A percentile compares a stretch with the other conserved stretches of the same genome.
These are phyloP conservation scores for Pantala flavescens DNA, from an alignment of 1,140 invertebrate genomes.

Conservation along the genomic window DNA sequence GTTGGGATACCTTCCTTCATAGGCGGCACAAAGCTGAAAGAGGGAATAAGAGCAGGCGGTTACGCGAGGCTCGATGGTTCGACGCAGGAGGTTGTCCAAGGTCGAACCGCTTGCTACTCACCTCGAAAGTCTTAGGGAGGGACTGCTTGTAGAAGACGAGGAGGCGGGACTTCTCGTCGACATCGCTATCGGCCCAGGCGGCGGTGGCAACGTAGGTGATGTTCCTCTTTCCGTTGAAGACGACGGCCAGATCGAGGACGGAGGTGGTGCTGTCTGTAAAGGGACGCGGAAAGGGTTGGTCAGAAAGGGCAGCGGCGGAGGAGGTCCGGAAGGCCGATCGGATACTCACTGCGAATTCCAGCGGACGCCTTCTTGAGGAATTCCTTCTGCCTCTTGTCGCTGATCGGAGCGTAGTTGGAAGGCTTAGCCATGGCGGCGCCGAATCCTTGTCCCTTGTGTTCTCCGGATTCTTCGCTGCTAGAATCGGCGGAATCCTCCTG, in stretches of 20 bases:
- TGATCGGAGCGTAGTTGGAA: slow-evolving; percentile 31
- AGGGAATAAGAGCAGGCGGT: not conserved
- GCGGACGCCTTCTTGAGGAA: slow-evolving; percentile 37
- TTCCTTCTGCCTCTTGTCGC: slow-evolving; percentile 36
- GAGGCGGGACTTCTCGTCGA: slow-evolving; percentile 40
- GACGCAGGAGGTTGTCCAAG: too few relatives aligned
- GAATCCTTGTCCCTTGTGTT: not conserved
- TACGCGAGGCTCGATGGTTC: too few relatives aligned
- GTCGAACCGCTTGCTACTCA: too few relatives aligned
- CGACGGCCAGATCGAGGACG: slow-evolving; percentile 39
- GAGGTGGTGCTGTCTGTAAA: slow-evolving; percentile 29
- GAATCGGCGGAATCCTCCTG: too few relatives aligned
- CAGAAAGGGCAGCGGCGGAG: too few relatives aligned
- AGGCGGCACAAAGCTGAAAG: slow-evolving; percentile 30
- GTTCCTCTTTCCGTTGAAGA: slow-evolving; percentile 37
- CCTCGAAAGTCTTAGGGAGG: not conserved
- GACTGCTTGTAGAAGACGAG: slow-evolving; percentile 34
- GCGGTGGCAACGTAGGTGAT: slow-evolving; percentile 36
- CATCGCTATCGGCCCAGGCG: slow-evolving; percentile 39
- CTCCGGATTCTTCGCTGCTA: too few relatives aligned
- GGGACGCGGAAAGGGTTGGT: not conserved
- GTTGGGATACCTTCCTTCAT: slow-evolving; percentile 33
- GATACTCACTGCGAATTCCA: slow-evolving; percentile 33
- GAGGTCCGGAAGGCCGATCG: not conserved
- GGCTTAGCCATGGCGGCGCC: slow-evolving; percentile 22